Evolutionary conservation across 2,888 invertebrate genomes (phyloP).

Genomic region (Plemyria rubiginata): DNA sequence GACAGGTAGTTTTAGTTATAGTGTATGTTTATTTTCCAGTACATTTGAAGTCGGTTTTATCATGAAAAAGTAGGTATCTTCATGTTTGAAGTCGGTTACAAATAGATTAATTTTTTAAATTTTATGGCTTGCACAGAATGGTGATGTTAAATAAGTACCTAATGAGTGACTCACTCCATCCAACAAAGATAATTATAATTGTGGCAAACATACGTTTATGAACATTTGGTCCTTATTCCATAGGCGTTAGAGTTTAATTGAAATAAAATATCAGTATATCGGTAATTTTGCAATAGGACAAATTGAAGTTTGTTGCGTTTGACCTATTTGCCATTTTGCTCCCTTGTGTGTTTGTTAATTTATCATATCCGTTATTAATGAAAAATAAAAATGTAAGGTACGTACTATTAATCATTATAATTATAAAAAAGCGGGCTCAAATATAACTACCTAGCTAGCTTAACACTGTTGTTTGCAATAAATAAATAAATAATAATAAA

Average conservation of each 20-base stretch:
- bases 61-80: too few relatives aligned
- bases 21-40: too few relatives aligned
- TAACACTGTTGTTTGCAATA: too few relatives aligned
- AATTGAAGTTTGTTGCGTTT: constrained; percentile 70
- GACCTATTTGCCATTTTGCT: constrained; percentile 62
- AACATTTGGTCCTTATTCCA: not conserved
- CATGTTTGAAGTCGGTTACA: too few relatives aligned
- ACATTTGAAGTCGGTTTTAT: too few relatives aligned
- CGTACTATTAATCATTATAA: too few relatives aligned
- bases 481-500: too few relatives aligned
- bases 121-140: constrained; percentile 3
- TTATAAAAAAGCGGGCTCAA: too few relatives aligned
- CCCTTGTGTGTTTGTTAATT: constrained; percentile 50
- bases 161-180: constrained; percentile 11
- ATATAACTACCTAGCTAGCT: too few relatives aligned
- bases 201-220: not conserved
- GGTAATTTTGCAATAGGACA: constrained; percentile 46
- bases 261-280: constrained; percentile 17
- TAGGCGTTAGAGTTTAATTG: constrained; percentile 4
- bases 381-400: not conserved
- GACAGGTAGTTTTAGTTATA: too few relatives aligned
- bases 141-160: constrained; percentile 7
- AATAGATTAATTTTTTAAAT: constrained; percentile 12
- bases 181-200: not conserved
- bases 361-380: constrained; percentile 45